Base-by-base conservation (phyloP, 2,797 vertebrate genomes). In the Enteromius afrohamiltoni region DNA sequence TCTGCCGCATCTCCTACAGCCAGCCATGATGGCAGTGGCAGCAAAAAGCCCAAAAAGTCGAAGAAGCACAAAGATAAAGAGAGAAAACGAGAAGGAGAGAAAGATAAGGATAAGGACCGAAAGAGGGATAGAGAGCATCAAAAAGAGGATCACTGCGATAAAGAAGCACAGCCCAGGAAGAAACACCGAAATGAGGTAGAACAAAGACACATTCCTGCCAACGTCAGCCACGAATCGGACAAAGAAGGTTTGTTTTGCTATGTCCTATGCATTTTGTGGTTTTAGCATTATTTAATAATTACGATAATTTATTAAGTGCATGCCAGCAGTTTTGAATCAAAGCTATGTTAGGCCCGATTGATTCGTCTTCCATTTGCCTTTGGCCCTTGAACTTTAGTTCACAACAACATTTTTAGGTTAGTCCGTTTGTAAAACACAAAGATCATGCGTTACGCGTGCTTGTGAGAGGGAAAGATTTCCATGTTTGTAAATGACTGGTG, bases 31-130 rank as follows among this genome's bases (percentile, higher is more conserved):
- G 95, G 95, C 91, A 96, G 96, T n/a, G 77, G 42, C 85, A 95
- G 95, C 91, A 98, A 96, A 93, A 95, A 95, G 87, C 93, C 95
- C 42, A 95, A 96, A 93, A 95, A 95, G 88, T 94, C 95, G 29
- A 95, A 96, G 91, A 96, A 97, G 94, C 94, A 93, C 92, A 95
- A 96, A 92, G 95, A 94, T 34, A 94, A 93, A 69, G 90, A 92
- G 76, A 87, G 77, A 53, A 90, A 89, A 65, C 49, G 82, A 53
- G 85, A 90, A 78, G 88, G 83, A 64, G 90, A 89, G 65, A 40
- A 81, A 68, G 83, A 89, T 55, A 85, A 85, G 62, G 84, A 89
- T n/a, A 85, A 67, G 51, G 87, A 88, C 9, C 80, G 70, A 47
- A 83, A 87, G 40, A 93, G 92, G 86, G 85, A 78, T 49, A 83